Evolutionary conservation across 2,888 invertebrate species (phyloP).

Genomic region (Cephus sareptanus): DNA sequence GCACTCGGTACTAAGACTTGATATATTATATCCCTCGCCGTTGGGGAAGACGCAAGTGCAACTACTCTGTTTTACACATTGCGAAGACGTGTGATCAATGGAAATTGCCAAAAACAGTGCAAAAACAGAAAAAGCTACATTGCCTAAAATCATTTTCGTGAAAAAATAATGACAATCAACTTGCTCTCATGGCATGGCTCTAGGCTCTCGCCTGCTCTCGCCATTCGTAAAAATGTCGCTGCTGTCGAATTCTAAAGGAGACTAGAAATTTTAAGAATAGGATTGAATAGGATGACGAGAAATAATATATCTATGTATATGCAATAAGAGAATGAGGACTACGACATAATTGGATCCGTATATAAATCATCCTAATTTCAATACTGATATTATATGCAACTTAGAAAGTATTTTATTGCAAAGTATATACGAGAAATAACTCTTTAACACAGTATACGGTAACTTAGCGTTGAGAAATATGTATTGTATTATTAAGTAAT

Average conservation of each 20-base stretch:
- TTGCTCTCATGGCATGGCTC: neutral
- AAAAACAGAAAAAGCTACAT: neutral
- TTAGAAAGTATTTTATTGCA: neutral
- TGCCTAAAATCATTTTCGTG: neutral
- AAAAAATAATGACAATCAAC: conserved; percentile 3
- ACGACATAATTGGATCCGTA: neutral
- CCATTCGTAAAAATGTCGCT: neutral
- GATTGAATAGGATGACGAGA: neutral
- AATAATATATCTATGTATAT: neutral
- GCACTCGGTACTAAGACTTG: conserved; percentile 30
- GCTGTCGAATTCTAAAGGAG: neutral
- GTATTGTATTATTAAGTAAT: neutral
- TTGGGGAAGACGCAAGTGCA: conserved; percentile 58
- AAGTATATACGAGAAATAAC: neutral
- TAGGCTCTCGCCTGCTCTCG: neutral
- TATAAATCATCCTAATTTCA: neutral
- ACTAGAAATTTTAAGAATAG: neutral
- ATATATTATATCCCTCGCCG: conserved; percentile 51
- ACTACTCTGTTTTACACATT: conserved; percentile 42
- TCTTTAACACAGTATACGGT: neutral
- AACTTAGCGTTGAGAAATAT: neutral
- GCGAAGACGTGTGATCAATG: conserved; percentile 16
- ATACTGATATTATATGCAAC: neutral
- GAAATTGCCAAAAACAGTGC: neutral
- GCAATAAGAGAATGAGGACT: neutral